Evolutionary conservation across 1,140 invertebrate genomes (phyloP).

Genomic region (Papilio polytes): DNA sequence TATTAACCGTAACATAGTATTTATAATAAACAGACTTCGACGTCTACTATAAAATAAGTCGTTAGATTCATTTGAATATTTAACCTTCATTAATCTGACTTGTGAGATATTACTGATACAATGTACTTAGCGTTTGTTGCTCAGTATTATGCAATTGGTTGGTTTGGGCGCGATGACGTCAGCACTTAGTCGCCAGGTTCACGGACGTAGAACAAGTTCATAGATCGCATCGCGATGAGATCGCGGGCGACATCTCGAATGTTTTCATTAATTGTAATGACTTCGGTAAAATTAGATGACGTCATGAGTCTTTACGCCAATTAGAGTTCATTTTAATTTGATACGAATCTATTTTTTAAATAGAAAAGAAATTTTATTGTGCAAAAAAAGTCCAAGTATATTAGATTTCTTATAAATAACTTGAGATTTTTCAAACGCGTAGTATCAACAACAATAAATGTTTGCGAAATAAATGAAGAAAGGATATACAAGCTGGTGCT

Average conservation of each 20-base stretch:
- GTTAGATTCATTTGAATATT: neutral
- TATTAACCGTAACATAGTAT: too few species aligned
- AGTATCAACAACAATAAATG: too few species aligned
- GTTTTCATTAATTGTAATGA: conserved; percentile 21
- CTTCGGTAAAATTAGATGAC: neutral
- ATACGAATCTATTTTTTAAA: neutral
- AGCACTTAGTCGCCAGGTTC: conserved; percentile 62
- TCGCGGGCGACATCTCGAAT: conserved; percentile 28
- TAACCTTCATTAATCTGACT: neutral
- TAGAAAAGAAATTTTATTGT: neutral
- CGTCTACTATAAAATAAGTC: too few species aligned
- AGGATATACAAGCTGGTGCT: too few species aligned
- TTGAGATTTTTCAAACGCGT: too few species aligned
- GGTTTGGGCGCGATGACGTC: conserved; percentile 64
- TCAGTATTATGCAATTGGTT: conserved; percentile 70
- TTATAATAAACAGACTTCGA: too few species aligned
- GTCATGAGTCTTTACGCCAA: neutral
- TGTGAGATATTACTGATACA: conserved; percentile 8
- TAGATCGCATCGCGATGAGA: conserved; percentile 40
- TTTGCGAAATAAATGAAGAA: too few species aligned
- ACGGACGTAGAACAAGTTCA: conserved; percentile 65
- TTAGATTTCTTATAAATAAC: too few species aligned
- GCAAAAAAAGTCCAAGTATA: too few species aligned
- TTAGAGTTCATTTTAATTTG: neutral
- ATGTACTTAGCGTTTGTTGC: conserved; percentile 33